Base-by-base conservation (phyloP, 1,140 invertebrate species). In the Saccostrea echinata region DNA sequence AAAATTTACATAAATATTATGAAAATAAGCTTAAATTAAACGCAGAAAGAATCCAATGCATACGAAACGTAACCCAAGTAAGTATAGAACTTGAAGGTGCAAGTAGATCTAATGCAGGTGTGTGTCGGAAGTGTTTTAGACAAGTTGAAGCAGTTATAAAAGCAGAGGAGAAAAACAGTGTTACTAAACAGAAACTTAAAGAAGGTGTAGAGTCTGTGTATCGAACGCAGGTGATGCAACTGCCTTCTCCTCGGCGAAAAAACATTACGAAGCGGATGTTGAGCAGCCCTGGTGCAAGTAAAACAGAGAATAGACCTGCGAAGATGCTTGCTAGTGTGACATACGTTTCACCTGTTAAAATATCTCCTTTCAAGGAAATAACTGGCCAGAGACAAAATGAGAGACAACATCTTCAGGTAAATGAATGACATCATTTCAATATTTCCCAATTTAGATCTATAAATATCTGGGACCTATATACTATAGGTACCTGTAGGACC, bases 161-260 rank as follows among this genome's bases (percentile, higher is more conserved):
- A 64, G 18, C 57, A n/a, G 57, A 64, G 21, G 57, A 64, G 57
- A 64, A 64, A 64, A 64, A 64, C 57, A 64, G 21, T n/a, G 57
- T 11, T 64, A 24, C 57, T 24, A 64, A 18, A 64, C 57, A 64
- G 57, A 61, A 61, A 61, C 18, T 61, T n/a, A 64, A 24, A 64
- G 1, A n/a, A 21, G 24, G 21, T 24, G 21, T n/a, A 16, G 24
- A 64, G 21, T 24, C 8, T 3, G 57, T 64, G 21, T 64, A 21
- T 64, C 4, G 24, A 64, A 64, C 57, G n/a, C 57, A 64, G 57
- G 21, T 64, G 21, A n/a, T 64, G 24, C 8, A n/a, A 21, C 21
- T 64, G 21, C 57, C 57, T 18, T 64, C 57, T 21, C 57, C 57
- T 9, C 8, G 21, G 21, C 57, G 57, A 21, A 64, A 64, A 64